Percentiles rank a stretch among this genome's conserved stretches.
Conservation (phyloP, 2,113 vertebrate genomes). For the Gymnorhina tibicen region DNA sequence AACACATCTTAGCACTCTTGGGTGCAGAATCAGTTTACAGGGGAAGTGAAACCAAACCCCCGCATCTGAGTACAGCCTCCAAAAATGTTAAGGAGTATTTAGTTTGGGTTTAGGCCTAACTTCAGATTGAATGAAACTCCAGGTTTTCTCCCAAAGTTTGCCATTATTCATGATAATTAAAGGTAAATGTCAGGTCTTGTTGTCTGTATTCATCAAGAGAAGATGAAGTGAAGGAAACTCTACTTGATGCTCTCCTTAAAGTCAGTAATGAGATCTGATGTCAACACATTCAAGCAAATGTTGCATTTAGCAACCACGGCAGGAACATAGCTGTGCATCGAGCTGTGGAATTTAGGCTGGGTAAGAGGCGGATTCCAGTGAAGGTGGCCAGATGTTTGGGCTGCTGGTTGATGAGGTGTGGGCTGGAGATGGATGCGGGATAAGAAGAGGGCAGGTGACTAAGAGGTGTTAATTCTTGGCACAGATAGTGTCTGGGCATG, state of each 20-base stretch:
- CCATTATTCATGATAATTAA: background rate
- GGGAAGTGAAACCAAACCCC: background rate
- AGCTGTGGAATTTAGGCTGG: background rate
- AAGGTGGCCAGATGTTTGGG: background rate
- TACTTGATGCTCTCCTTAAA: background rate
- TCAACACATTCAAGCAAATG: background rate
- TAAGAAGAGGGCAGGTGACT: background rate
- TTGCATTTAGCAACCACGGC: background rate
- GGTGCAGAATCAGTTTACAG: background rate
- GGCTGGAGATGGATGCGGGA: background rate
- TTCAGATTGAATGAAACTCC: background rate
- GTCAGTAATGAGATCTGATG: background rate
- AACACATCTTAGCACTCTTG: background rate
- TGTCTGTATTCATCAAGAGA: background rate
- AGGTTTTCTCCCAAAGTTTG: background rate
- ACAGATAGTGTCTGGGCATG: background rate
- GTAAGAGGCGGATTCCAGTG: background rate
- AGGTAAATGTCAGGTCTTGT: background rate
- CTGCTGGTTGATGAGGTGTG: background rate
- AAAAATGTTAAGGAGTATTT: constrained; percentile 1
- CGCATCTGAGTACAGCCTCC: background rate
- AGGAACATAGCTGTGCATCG: background rate
- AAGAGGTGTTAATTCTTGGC: background rate
- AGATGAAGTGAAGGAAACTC: background rate
- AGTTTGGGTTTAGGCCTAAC: background rate